phyloP scores from a whole-genome alignment of 2,113 vertebrate genomes.

The Ptilorrhoa leucosticta region DNA sequence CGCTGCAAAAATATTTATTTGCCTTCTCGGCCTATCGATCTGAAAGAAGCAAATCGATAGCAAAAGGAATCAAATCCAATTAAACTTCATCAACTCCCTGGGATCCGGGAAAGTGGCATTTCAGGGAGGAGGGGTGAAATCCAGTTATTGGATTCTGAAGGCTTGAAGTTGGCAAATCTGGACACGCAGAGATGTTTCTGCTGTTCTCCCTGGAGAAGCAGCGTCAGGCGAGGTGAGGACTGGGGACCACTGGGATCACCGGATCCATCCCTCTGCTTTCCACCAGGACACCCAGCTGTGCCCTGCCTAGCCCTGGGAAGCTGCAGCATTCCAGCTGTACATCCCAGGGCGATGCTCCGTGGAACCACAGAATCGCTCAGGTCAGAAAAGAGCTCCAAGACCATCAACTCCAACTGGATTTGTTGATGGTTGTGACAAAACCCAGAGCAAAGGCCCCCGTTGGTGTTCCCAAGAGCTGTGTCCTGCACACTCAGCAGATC shows the following conservation, averaged over 20 bases:
- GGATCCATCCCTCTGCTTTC: not conserved
- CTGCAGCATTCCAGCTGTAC: not conserved
- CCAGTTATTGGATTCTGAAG: not conserved
- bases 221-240: accelerated
- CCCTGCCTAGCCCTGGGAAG: not conserved
- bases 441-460: not conserved
- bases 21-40: not conserved
- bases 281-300: not conserved
- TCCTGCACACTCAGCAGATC: accelerated
- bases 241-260: accelerated
- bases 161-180: not conserved
- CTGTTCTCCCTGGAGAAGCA: not conserved
- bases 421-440: not conserved
- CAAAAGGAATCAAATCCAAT: not conserved
- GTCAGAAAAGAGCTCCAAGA: not conserved
- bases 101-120: not conserved
- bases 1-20: not conserved
- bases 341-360: not conserved
- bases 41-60: not conserved
- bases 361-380: accelerated
- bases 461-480: accelerated
- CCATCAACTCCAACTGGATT: not conserved
- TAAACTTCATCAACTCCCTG: not conserved
- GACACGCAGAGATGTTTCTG: accelerated
- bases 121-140: not conserved